Conservation (phyloP, 2,888 invertebrate genomes). For the Macropis europaea region DNA sequence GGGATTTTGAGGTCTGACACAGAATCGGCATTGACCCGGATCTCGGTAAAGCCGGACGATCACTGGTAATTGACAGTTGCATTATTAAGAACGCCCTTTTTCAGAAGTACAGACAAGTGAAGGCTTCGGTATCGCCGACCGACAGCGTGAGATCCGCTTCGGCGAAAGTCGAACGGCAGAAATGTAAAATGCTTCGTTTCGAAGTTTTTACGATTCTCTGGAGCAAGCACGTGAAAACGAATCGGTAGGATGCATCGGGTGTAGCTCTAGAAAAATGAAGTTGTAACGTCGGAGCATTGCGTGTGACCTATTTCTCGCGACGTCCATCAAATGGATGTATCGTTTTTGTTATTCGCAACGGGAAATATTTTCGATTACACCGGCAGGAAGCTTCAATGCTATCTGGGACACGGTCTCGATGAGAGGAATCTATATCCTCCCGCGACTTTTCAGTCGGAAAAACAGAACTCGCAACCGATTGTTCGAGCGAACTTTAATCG, state of each 20-base stretch:
- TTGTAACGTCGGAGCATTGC: constrained; percentile 24
- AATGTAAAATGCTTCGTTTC: not conserved
- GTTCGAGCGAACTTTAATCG: not conserved
- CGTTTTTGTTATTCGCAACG: not conserved
- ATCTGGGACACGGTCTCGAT: constrained; percentile 5
- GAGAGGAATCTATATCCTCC: not conserved
- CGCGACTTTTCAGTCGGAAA: not conserved
- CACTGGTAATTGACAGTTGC: constrained; percentile 41
- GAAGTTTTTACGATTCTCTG: not conserved
- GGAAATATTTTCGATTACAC: constrained; percentile 26
- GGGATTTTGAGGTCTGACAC: constrained; percentile 20
- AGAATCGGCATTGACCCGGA: constrained; percentile 52
- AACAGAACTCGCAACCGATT: not conserved
- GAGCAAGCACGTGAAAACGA: constrained; percentile 16
- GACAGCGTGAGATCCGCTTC: not conserved
- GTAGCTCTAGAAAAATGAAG: constrained; percentile 30
- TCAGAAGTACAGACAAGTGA: constrained; percentile 23
- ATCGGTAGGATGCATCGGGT: constrained; percentile 35
- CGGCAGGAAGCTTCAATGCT: not conserved
- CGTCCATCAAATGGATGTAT: constrained; percentile 23
- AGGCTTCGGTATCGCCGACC: constrained; percentile 20
- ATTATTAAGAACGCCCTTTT: constrained; percentile 38
- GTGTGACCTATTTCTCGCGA: constrained; percentile 30
- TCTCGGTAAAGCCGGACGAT: constrained; percentile 30
- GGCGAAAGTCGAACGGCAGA: not conserved